phyloP scores from a whole-genome alignment of 1,140 invertebrate species.

The Oreohelix idahoensis region DNA sequence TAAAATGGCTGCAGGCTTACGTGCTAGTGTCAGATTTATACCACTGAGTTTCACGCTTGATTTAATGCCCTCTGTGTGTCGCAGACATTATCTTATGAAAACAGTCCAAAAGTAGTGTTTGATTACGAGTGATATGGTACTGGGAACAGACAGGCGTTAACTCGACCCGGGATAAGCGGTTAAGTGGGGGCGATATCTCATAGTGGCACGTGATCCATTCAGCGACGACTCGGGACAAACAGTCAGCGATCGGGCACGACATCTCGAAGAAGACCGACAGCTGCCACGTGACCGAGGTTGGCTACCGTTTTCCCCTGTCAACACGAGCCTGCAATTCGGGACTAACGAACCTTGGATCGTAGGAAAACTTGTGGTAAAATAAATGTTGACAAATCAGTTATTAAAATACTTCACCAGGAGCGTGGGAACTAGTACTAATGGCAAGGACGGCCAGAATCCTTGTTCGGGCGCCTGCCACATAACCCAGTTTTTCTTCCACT shows the following conservation, averaged over 20 bases:
- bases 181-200: slow-evolving; percentile 1
- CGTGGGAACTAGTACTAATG: too few species aligned
- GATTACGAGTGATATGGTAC: not conserved
- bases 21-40: too few species aligned
- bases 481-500: too few species aligned
- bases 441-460: too few species aligned
- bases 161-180: not conserved
- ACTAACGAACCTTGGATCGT: not conserved
- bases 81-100: not conserved
- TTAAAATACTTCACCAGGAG: too few species aligned
- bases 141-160: not conserved
- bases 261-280: not conserved
- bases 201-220: not conserved
- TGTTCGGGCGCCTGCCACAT: too few species aligned
- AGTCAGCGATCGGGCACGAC: not conserved
- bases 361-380: not conserved
- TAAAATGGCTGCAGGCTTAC: too few species aligned
- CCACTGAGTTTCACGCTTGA: too few species aligned
- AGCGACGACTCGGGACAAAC: not conserved
- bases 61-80: too few species aligned
- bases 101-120: not conserved
- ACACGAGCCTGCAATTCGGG: not conserved
- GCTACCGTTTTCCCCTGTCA: not conserved
- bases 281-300: not conserved
- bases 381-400: not conserved